Percentiles rank a stretch among this genome's conserved stretches.
Evolutionary conservation across 2,888 invertebrate species (phyloP).

Genomic region (Phania funesta): DNA sequence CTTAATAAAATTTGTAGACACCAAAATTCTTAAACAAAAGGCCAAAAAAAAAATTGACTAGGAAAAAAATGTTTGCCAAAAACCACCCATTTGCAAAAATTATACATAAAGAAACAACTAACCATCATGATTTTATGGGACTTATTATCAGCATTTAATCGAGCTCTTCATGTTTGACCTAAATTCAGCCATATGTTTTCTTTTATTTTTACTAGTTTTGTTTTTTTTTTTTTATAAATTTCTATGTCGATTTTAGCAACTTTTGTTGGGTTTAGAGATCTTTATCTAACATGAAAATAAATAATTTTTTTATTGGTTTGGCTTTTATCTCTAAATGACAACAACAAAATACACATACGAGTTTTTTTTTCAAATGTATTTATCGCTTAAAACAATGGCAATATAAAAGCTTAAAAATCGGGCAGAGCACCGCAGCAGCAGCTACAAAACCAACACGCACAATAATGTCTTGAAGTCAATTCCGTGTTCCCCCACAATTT

Average conservation of each 20-base stretch:
- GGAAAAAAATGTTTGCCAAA: not conserved
- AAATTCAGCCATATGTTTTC: constrained; percentile 57
- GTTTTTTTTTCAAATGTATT: not conserved
- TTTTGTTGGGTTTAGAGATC: constrained; percentile 21
- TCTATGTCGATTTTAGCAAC: constrained; percentile 12
- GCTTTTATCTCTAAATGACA: constrained; percentile 57
- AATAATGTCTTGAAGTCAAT: constrained; percentile 17
- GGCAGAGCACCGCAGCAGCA: not conserved
- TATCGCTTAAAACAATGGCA: constrained; percentile 49
- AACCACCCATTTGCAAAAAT: constrained; percentile 38
- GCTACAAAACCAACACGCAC: constrained; percentile 22
- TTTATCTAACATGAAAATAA: constrained; percentile 31
- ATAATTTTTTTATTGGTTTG: not conserved
- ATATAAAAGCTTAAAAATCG: constrained; percentile 24
- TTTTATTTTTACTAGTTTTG: constrained; percentile 10
- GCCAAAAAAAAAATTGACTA: not conserved
- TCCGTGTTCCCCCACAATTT: constrained; percentile 43
- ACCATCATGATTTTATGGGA: constrained; percentile 51
- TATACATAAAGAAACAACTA: constrained; percentile 33
- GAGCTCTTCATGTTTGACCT: constrained; percentile 57
- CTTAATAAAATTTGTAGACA: constrained; percentile 35
- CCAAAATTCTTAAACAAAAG: constrained; percentile 2
- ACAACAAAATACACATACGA: constrained; percentile 36
- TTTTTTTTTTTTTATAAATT: too few relatives aligned
- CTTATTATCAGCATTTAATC: constrained; percentile 45